These are phyloP conservation scores for Leuciscus waleckii DNA, from an alignment of 2,797 vertebrate species.

Conservation along the genomic window DNA sequence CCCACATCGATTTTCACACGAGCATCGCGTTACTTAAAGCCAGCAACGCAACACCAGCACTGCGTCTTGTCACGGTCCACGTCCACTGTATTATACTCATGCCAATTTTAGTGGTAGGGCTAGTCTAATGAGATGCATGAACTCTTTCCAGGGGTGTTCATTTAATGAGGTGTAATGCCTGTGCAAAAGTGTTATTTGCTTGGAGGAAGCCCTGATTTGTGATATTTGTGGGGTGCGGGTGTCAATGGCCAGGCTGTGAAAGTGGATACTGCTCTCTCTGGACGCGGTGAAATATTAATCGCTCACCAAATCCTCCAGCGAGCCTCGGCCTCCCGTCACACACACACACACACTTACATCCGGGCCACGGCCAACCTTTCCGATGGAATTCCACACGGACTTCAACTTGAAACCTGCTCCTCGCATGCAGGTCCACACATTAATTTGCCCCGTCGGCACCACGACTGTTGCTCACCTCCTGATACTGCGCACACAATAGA, in stretches of 20 bases:
- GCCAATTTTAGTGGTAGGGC: neutral
- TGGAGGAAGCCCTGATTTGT: conserved; percentile 51
- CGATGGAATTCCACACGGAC: conserved; percentile 62
- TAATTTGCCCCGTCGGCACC: neutral
- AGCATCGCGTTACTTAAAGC: neutral
- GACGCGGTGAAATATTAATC: conserved; percentile 61
- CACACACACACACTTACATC: conserved; percentile 19
- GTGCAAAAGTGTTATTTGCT: neutral
- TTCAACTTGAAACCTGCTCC: conserved; percentile 60
- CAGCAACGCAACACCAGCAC: neutral
- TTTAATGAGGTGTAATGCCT: conserved; percentile 29
- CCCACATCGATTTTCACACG: neutral
- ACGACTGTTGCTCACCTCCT: neutral
- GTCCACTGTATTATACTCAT: neutral
- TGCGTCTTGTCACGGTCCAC: neutral
- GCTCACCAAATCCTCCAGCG: conserved; percentile 31
- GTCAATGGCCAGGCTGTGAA: conserved; percentile 45
- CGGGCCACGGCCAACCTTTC: conserved; percentile 48
- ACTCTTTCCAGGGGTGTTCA: conserved; percentile 4
- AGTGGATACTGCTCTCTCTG: conserved; percentile 51
- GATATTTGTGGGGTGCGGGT: conserved; percentile 20
- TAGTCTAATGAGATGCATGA: conserved; percentile 19
- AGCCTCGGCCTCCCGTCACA: conserved; percentile 21
- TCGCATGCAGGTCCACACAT: neutral
- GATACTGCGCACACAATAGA: conserved; percentile 16